A percentile compares a stretch with the other conserved stretches of the same genome.
phyloP scores from a whole-genome alignment of 2,797 vertebrate genomes.

The Etheostoma perlongum region DNA sequence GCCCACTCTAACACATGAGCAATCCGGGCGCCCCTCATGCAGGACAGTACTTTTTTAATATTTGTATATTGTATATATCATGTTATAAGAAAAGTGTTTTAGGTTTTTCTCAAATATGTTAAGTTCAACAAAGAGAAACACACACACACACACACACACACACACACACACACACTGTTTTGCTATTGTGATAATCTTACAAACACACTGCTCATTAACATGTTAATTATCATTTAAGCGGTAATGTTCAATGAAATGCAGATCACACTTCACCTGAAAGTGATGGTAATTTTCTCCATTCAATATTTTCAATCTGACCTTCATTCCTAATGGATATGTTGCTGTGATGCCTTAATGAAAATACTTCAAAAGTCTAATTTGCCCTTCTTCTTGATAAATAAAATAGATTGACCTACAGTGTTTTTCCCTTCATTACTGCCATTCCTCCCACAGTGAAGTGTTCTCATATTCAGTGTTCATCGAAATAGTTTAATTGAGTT shows the following conservation, averaged over 20 bases:
- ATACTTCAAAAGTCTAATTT: slow-evolving; percentile 35
- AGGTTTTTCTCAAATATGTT: too few relatives aligned
- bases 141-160: neutral
- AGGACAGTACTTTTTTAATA: too few relatives aligned
- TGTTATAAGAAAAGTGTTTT: too few relatives aligned
- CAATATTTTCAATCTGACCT: slow-evolving; percentile 17
- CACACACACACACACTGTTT: neutral
- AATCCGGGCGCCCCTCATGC: too few relatives aligned
- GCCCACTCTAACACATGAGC: too few relatives aligned
- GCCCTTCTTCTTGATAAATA: slow-evolving; percentile 18
- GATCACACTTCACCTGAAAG: slow-evolving; percentile 16
- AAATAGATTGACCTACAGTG: slow-evolving; percentile 17
- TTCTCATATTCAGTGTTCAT: slow-evolving; percentile 20
- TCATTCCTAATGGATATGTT: slow-evolving; percentile 10
- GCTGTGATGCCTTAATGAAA: slow-evolving; percentile 20
- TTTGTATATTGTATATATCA: too few relatives aligned
- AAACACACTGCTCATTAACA: slow-evolving; percentile 28
- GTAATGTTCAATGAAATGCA: neutral
- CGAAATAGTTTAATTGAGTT: slow-evolving; percentile 48
- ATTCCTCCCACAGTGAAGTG: neutral
- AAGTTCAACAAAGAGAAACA: neutral
- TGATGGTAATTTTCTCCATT: neutral
- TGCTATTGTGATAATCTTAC: too few relatives aligned
- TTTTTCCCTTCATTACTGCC: slow-evolving; percentile 7
- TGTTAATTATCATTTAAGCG: slow-evolving; percentile 24